These are phyloP conservation scores for Pedionomus torquatus DNA, from an alignment of 2,113 vertebrate genomes.

Conservation along the genomic window DNA sequence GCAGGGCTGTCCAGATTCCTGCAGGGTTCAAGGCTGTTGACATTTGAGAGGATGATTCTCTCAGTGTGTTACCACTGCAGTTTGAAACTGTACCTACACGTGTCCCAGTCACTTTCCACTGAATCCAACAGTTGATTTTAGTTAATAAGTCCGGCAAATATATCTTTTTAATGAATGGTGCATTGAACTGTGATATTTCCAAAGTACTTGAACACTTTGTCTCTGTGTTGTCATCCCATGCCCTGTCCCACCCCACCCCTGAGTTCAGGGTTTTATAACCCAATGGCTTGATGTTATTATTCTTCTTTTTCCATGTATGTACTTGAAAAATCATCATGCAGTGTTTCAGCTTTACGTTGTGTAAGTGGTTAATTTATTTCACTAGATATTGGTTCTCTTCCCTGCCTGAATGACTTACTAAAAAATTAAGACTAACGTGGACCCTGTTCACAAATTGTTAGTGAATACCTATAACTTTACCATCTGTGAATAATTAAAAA, in stretches of 20 bases:
- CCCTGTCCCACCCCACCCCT: not conserved
- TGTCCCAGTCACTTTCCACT: not conserved
- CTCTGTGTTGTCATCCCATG: not conserved
- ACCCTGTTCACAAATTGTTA: not conserved
- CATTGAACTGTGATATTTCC: not conserved
- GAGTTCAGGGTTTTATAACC: not conserved
- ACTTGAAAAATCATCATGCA: not conserved
- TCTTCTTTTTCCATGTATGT: not conserved
- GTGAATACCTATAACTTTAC: not conserved
- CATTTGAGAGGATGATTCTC: not conserved
- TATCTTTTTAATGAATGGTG: not conserved
- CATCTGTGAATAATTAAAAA: not conserved
- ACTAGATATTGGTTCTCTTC: not conserved
- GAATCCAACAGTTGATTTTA: not conserved
- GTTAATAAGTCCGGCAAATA: not conserved
- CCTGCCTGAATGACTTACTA: not conserved
- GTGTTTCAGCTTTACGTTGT: not conserved
- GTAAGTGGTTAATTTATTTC: not conserved
- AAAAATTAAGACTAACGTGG: not conserved
- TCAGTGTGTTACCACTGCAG: fast-evolving
- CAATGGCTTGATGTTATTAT: not conserved
- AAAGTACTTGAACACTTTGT: not conserved
- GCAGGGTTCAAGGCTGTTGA: not conserved
- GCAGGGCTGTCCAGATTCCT: not conserved
- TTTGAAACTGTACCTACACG: fast-evolving